Conservation (phyloP, 2,113 vertebrate genomes). For the Spheniscus mendiculus region DNA sequence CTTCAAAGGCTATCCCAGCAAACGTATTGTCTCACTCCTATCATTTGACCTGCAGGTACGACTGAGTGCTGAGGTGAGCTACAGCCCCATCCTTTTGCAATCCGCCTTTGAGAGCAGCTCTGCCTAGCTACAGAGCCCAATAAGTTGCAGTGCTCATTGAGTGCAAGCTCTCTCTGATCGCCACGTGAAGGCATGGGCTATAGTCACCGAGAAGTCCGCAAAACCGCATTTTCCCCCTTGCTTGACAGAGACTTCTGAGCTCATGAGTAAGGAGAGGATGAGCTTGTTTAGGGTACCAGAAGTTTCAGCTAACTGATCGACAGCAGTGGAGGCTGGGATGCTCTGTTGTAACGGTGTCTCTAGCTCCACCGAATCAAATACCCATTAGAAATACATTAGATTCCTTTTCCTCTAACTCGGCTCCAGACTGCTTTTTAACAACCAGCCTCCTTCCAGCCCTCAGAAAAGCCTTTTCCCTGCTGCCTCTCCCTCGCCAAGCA, state of each 20-base stretch:
- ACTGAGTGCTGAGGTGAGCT: fast-evolving
- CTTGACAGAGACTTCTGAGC: not conserved
- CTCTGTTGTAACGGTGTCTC: fast-evolving
- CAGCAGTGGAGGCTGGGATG: not conserved
- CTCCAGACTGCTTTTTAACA: not conserved
- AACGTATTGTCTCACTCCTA: fast-evolving
- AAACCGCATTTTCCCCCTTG: no score
- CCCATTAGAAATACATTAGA: fast-evolving
- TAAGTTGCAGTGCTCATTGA: fast-evolving
- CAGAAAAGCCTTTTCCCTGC: not conserved
- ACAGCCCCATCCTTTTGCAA: not conserved
- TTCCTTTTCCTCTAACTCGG: not conserved
- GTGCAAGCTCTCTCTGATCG: fast-evolving
- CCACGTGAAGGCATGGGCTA: fast-evolving
- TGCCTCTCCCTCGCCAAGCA: not conserved
- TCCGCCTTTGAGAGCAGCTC: fast-evolving
- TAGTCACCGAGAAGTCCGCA: fast-evolving
- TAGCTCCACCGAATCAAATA: not conserved
- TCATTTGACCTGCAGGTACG: fast-evolving
- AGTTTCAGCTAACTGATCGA: not conserved
- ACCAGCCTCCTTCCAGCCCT: not conserved
- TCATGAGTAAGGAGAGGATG: fast-evolving
- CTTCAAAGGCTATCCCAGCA: not conserved
- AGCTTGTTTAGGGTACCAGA: fast-evolving
- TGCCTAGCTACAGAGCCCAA: not conserved